A percentile compares a stretch with the other conserved stretches of the same genome.
Conservation (phyloP, 2,888 invertebrate genomes). For the Rapana venosa region DNA sequence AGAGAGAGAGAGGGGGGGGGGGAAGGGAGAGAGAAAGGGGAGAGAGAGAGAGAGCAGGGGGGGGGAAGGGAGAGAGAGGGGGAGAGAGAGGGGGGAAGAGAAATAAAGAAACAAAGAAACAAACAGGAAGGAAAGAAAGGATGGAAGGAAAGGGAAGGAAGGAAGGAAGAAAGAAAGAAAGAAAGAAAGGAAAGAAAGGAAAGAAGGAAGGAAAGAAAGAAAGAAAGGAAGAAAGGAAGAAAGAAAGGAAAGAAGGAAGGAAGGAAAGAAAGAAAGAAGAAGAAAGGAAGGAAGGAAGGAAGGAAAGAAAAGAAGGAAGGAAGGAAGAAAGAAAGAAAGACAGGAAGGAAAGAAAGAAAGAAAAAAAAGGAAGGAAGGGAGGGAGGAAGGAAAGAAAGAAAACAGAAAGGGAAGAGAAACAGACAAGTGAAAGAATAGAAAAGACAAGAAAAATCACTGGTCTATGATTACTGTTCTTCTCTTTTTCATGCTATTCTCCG, state of each 20-base stretch:
- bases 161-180: no score
- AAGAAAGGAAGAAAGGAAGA: background rate
- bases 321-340: constrained; percentile 21
- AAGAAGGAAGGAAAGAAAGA: background rate
- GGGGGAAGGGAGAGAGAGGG: no score
- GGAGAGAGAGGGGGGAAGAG: no score
- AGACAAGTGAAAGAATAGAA: background rate
- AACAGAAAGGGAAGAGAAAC: background rate
- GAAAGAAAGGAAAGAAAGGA: no score
- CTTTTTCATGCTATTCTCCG: no score
- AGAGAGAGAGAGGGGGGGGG: no score
- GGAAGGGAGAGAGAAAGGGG: no score
- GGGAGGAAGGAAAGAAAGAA: background rate
- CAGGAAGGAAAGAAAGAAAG: background rate
- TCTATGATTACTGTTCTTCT: no score
- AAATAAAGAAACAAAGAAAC: no score
- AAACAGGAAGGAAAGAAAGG: no score
- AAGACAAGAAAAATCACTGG: background rate
- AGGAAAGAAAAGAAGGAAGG: background rate
- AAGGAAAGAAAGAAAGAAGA: background rate
- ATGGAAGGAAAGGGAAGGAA: no score
- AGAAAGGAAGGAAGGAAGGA: background rate
- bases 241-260: background rate
- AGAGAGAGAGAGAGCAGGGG: no score
- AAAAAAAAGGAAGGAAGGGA: background rate